These are phyloP conservation scores for Procapra przewalskii DNA, from an alignment of 2,113 vertebrate genomes.

Conservation along the genomic window DNA sequence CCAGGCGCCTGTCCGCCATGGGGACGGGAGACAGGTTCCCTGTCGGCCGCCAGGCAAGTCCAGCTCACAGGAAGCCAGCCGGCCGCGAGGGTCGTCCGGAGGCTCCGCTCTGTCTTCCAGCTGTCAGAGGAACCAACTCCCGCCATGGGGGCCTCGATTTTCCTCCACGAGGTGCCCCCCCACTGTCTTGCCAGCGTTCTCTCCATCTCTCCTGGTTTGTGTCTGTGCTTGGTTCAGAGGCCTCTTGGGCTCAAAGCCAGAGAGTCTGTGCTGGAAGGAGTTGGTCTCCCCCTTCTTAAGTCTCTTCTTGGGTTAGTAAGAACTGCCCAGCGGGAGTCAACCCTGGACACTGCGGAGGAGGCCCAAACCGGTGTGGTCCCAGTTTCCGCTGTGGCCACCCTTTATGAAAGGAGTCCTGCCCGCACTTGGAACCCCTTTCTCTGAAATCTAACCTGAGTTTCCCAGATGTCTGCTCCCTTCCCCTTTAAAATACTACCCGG, in stretches of 20 bases:
- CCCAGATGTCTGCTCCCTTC: rapidly evolving
- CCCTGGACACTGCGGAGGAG: not conserved
- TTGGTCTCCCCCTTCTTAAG: not conserved
- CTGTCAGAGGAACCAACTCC: not conserved
- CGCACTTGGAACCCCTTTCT: not conserved
- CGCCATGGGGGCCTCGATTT: rapidly evolving
- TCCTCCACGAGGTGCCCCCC: rapidly evolving
- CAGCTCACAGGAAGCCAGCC: not conserved
- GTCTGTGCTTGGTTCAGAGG: not conserved
- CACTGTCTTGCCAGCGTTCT: not conserved
- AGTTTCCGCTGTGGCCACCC: not conserved
- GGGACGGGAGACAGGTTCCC: rapidly evolving
- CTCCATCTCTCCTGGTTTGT: not conserved
- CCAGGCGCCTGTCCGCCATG: rapidly evolving
- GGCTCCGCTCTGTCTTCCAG: not conserved
- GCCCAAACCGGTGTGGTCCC: rapidly evolving
- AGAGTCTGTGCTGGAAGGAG: not conserved
- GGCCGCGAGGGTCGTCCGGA: rapidly evolving
- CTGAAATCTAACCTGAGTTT: not conserved
- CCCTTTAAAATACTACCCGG: not conserved
- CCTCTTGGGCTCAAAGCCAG: not conserved
- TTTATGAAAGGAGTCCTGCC: rapidly evolving
- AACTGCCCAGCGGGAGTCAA: not conserved
- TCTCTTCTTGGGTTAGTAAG: not conserved
- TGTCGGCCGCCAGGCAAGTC: rapidly evolving